Percentiles rank a stretch among this genome's conserved stretches.
Conservation (phyloP, 2,888 invertebrate genomes). For the Podabrus alpinus region DNA sequence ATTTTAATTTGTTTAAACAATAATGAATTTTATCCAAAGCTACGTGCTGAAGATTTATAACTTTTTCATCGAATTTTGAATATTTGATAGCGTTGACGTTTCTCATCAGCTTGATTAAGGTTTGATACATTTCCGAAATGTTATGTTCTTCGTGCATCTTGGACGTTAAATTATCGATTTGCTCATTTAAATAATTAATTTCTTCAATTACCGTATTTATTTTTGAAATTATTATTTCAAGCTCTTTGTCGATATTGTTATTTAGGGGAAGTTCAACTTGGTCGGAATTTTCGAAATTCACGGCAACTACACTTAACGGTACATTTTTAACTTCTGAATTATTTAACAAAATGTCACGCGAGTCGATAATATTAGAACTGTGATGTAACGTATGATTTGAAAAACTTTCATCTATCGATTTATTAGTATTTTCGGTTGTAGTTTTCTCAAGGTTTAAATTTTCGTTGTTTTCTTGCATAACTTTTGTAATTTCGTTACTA, state of each 20-base stretch:
- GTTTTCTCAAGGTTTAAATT: neutral
- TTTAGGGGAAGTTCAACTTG: neutral
- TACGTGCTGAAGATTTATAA: conserved; percentile 6
- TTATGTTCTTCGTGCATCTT: neutral
- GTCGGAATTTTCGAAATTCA: neutral
- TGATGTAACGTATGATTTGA: neutral
- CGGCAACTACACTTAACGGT: neutral
- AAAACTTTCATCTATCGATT: neutral
- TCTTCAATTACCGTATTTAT: neutral
- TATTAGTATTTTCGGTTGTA: neutral
- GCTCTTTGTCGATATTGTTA: neutral
- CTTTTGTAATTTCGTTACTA: neutral
- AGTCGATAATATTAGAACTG: neutral
- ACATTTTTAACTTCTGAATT: neutral
- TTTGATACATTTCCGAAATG: conserved; percentile 2
- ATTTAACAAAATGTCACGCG: neutral
- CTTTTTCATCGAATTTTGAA: conserved; percentile 10
- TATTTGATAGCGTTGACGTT: conserved; percentile 15
- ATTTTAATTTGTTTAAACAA: conserved; percentile 10
- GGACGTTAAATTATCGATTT: neutral
- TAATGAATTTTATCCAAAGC: conserved; percentile 11
- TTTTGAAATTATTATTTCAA: conserved; percentile 1
- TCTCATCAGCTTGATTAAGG: conserved; percentile 19
- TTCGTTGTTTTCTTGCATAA: neutral
- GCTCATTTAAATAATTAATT: neutral